Base-by-base conservation (phyloP, 2,888 invertebrate species). In the Coleophora deauratella region DNA sequence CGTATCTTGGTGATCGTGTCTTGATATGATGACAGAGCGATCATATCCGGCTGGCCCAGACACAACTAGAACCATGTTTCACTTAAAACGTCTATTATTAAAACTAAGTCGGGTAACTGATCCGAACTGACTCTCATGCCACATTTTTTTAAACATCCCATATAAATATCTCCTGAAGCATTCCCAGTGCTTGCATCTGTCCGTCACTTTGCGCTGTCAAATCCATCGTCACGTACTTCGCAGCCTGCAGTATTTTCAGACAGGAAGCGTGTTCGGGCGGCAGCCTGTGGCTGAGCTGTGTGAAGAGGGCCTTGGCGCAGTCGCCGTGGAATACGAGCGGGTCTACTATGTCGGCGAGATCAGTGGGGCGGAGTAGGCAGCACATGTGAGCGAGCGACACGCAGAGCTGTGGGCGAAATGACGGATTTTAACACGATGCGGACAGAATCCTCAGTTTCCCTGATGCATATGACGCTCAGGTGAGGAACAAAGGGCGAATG, bases 381-480 rank as follows among this genome's bases (percentile, higher is more conserved):
- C 91, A 88, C 40, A 95, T 62, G 62, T 94, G 94, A 27, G 92
- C 88, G 6, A 95, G 73, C 0, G 93, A 90, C 15, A 92, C 79
- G 66, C 94, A 94, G 7, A 94, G 77, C 91, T 93, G 70, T 21
- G 21, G 21, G 21, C 6, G 21, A 21, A 21, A 21, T 6, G 6
- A 3, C 3, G 21, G 21, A 21, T 21, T n/a, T n/a, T n/a, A n/a
- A n/a, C n/a, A n/a, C n/a, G n/a, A n/a, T n/a, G n/a, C n/a, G n/a
- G n/a, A n/a, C n/a, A n/a, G n/a, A n/a, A n/a, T n/a, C n/a, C n/a
- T n/a, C n/a, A n/a, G n/a, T n/a, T n/a, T n/a, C n/a, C n/a, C n/a
- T n/a, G n/a, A n/a, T n/a, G n/a, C n/a, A n/a, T n/a, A n/a, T n/a
- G n/a, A n/a, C n/a, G n/a, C n/a, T n/a, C n/a, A n/a, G n/a, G n/a